A percentile compares a stretch with the other conserved stretches of the same genome.
These are phyloP conservation scores for Sebastes dallii DNA, from an alignment of 2,797 vertebrate species.

Conservation along the genomic window DNA sequence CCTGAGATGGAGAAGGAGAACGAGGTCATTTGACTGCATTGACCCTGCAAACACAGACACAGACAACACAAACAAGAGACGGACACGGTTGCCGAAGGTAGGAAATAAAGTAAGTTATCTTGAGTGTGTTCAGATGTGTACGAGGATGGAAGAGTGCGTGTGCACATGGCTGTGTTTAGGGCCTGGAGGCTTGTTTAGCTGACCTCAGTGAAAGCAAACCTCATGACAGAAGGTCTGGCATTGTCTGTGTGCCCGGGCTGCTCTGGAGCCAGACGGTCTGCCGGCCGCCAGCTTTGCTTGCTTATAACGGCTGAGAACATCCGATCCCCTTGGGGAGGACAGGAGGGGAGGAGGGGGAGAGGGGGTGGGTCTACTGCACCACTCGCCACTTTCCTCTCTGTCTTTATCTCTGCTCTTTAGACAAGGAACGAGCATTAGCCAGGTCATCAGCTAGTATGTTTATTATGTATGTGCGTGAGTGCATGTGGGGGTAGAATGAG, in stretches of 20 bases:
- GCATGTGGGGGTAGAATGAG: neutral
- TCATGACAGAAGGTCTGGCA: slow-evolving; percentile 85
- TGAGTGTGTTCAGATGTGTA: slow-evolving; percentile 62
- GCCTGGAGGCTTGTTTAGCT: slow-evolving; percentile 79
- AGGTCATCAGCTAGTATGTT: slow-evolving; percentile 71
- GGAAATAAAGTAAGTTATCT: slow-evolving; percentile 51
- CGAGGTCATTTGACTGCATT: slow-evolving; percentile 43
- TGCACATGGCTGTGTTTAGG: slow-evolving; percentile 70
- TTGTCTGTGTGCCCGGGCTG: slow-evolving; percentile 86
- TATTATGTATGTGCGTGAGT: slow-evolving; percentile 62
- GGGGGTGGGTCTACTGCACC: slow-evolving; percentile 46
- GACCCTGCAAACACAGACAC: slow-evolving; percentile 64
- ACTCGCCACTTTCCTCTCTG: slow-evolving; percentile 74
- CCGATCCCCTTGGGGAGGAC: slow-evolving; percentile 87
- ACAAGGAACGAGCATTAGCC: slow-evolving; percentile 79
- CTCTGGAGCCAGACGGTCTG: slow-evolving; percentile 90
- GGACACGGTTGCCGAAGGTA: slow-evolving; percentile 46
- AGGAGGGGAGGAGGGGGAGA: slow-evolving; percentile 78
- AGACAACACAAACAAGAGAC: slow-evolving; percentile 65
- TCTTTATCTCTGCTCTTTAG: slow-evolving; percentile 82
- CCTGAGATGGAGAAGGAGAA: slow-evolving; percentile 25
- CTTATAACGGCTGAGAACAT: slow-evolving; percentile 90
- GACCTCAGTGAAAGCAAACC: slow-evolving; percentile 85
- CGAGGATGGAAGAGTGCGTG: slow-evolving; percentile 38
- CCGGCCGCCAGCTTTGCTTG: slow-evolving; percentile 85